Evolutionary conservation across 2,888 invertebrate genomes (phyloP).

Genomic region (Choristoneura rosaceana): DNA sequence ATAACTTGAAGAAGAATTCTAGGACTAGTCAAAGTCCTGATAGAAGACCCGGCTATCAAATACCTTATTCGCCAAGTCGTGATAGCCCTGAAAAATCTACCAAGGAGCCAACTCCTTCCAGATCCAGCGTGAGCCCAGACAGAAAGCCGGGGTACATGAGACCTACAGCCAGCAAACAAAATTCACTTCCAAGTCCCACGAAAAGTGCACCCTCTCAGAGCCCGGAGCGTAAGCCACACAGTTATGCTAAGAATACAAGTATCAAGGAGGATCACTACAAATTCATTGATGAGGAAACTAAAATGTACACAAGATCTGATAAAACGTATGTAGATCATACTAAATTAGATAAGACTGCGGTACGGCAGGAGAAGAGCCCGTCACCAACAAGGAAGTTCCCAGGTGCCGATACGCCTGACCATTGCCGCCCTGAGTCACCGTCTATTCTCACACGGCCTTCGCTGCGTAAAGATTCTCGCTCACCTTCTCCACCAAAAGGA

Average conservation of each 20-base stretch:
- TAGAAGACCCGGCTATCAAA: conserved; percentile 48
- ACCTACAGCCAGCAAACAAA: conserved; percentile 55
- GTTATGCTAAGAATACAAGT: conserved; percentile 49
- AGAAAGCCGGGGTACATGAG: conserved; percentile 66
- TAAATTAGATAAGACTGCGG: conserved; percentile 39
- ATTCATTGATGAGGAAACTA: conserved; percentile 77
- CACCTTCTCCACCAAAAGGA: conserved; percentile 62
- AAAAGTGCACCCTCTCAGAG: conserved; percentile 48
- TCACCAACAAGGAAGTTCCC: conserved; percentile 54
- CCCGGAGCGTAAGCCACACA: conserved; percentile 51
- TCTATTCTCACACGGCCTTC: conserved; percentile 44
- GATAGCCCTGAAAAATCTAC: conserved; percentile 20
- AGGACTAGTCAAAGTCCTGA: conserved; percentile 57
- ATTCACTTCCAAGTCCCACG: conserved; percentile 47
- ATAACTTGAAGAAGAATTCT: conserved; percentile 46
- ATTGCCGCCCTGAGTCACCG: conserved; percentile 42
- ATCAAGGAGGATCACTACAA: conserved; percentile 68
- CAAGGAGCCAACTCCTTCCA: conserved; percentile 43
- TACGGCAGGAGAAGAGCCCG: conserved; percentile 47
- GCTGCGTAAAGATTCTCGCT: conserved; percentile 51
- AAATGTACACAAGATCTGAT: conserved; percentile 63
- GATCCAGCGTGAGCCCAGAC: conserved; percentile 58
- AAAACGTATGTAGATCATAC: conserved; percentile 42
- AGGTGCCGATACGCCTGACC: conserved; percentile 46
- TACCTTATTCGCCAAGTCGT: conserved; percentile 25